phyloP scores from a whole-genome alignment of 1,140 invertebrate genomes.

The Tetramorium alpestre region DNA sequence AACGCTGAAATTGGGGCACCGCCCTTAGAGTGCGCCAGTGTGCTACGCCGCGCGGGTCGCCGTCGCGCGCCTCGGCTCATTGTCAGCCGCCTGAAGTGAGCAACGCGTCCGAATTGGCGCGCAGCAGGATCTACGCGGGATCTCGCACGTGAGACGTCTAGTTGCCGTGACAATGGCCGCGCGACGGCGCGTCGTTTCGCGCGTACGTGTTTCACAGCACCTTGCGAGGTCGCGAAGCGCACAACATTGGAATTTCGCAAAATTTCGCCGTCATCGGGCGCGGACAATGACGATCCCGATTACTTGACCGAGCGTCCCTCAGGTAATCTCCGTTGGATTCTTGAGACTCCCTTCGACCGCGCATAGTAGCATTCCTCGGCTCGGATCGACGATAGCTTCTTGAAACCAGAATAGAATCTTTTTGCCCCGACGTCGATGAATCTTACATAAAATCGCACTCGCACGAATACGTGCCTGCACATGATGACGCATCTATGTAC shows the following conservation, averaged over 20 bases:
- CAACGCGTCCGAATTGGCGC: neutral
- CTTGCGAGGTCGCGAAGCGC: too few relatives aligned
- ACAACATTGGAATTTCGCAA: too few relatives aligned
- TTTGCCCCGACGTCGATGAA: neutral
- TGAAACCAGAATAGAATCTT: neutral
- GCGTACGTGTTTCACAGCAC: too few relatives aligned
- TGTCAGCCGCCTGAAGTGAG: too few relatives aligned
- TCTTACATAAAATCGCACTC: neutral
- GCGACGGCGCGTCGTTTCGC: too few relatives aligned
- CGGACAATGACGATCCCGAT: neutral
- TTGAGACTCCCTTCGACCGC: neutral
- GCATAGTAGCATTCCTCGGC: too few relatives aligned
- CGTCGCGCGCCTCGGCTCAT: too few relatives aligned
- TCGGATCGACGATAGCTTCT: neutral
- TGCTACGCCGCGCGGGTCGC: too few relatives aligned
- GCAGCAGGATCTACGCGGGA: neutral
- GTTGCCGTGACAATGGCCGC: too few relatives aligned
- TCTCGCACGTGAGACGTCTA: too few relatives aligned
- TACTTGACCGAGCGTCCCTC: neutral
- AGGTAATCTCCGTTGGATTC: neutral
- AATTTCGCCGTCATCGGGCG: neutral
- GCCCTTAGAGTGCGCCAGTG: neutral
- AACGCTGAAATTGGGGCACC: too few relatives aligned
- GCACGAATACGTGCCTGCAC: too few relatives aligned
- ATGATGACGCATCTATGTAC: neutral